These are phyloP conservation scores for Hylia prasina DNA, from an alignment of 2,113 vertebrate species.

Conservation along the genomic window DNA sequence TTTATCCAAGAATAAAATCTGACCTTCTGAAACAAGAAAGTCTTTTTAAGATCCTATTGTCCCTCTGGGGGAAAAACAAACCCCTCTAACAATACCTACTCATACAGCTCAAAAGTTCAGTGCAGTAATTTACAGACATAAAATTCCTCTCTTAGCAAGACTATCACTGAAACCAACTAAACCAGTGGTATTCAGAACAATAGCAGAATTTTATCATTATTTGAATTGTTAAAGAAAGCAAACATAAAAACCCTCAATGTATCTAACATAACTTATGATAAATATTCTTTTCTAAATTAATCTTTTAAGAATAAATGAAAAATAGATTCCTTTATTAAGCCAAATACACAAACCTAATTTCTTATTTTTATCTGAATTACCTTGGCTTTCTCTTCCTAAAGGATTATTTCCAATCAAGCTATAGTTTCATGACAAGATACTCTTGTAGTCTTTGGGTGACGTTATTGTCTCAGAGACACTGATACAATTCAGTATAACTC, in stretches of 20 bases:
- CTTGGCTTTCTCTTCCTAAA: background rate
- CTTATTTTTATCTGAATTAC: background rate
- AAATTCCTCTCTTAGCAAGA: background rate
- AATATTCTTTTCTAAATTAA: background rate
- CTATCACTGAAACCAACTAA: background rate
- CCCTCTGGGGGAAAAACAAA: fast-evolving
- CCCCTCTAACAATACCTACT: background rate
- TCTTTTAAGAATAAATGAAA: background rate
- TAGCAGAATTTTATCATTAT: background rate
- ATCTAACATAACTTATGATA: background rate
- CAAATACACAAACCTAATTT: background rate
- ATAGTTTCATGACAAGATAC: background rate
- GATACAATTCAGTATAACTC: background rate
- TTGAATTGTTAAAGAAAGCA: background rate
- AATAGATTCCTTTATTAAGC: background rate
- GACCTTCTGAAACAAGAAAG: background rate
- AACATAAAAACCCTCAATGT: fast-evolving
- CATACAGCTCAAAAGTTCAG: background rate
- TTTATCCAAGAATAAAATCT: background rate
- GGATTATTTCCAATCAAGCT: background rate
- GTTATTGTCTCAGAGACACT: background rate
- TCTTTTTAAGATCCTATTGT: background rate
- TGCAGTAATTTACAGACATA: background rate
- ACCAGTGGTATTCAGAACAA: background rate
- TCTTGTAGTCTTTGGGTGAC: background rate